These are phyloP conservation scores for Diachrysia chrysitis DNA, from an alignment of 2,888 invertebrate species.

Conservation along the genomic window DNA sequence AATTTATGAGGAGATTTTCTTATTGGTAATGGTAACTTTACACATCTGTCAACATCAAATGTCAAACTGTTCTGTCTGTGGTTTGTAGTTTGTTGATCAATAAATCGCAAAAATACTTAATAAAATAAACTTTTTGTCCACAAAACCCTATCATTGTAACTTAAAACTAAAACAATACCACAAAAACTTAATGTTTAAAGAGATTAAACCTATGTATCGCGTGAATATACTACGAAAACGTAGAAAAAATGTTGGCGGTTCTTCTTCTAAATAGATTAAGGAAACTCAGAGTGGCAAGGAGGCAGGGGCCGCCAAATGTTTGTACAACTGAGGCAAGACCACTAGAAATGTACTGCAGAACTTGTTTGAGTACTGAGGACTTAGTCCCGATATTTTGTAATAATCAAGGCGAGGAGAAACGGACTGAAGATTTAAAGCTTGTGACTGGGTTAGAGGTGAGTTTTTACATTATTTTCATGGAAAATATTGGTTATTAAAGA, in stretches of 20 bases:
- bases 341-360: slow-evolving; percentile 64
- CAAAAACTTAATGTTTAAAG: slow-evolving; percentile 16
- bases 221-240: slow-evolving; percentile 16
- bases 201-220: slow-evolving; percentile 16
- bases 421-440: slow-evolving; percentile 67
- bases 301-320: slow-evolving; percentile 8
- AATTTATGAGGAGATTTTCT: no score
- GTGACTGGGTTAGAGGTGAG: slow-evolving; percentile 73
- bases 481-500: not conserved
- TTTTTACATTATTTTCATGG: not conserved
- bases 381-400: slow-evolving; percentile 70
- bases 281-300: slow-evolving; percentile 29
- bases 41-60: no score
- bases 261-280: slow-evolving; percentile 50
- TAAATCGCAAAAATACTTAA: not conserved
- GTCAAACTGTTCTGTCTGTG: no score
- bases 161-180: not conserved
- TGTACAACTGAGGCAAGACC: slow-evolving; percentile 18
- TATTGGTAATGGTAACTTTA: no score
- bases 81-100: slow-evolving; percentile 23
- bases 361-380: slow-evolving; percentile 72
- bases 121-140: not conserved
- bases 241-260: slow-evolving; percentile 50
- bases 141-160: not conserved
- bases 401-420: slow-evolving; percentile 67